Evolutionary conservation across 1,140 invertebrate species (phyloP), one percentile per base, ranked within the genome.

Genomic region (Oryctes rhinoceros): DNA sequence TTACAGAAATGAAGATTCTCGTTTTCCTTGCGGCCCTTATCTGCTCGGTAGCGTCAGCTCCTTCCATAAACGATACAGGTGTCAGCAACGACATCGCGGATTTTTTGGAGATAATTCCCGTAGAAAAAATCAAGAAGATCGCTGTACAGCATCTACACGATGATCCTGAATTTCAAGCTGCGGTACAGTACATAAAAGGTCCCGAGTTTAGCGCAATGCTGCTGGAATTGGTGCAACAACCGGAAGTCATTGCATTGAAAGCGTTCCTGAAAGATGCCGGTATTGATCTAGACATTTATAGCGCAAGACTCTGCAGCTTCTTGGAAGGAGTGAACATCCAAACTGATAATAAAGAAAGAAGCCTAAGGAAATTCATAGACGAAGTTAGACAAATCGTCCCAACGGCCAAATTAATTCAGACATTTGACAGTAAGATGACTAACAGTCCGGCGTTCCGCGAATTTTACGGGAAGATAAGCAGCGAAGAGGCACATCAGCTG

Each of bases 151-250:
- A 84, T 76, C 39, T 82, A 13, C 59, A 65, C 37, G 78, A 74
- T 62, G 83, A 84, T 65, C 77, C 76, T 4, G 83, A 81, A 79
- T 81, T 84, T 44, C 78, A 81, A 62, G 79, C 79, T 49, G 82
- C 79, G 24, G 30, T 84, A 15, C 48, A 37, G 11, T 84, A 83
- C 67, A 76, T 84, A 13, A 47, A 84, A 74, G 75, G 82, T 11
- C 39, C 59, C 7, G 83, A 84, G 78, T 84, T 81, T 79, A 37
- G 67, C 15, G 81, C 20, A 11, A 62, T 83, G 24, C 67, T 84
- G 15, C n/a, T 37, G 10, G 74, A 65, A 44, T 35, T 83, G 20
- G n/a, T 44, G 0, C 24, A 49, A 11, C 62, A 82, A 20, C 81
- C 81, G 7, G 80, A 59, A 47, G 65, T 81, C 30, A 49, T 81